A percentile compares a stretch with the other conserved stretches of the same genome.
phyloP scores from a whole-genome alignment of 2,797 vertebrate genomes.

The Sebastes jordani region DNA sequence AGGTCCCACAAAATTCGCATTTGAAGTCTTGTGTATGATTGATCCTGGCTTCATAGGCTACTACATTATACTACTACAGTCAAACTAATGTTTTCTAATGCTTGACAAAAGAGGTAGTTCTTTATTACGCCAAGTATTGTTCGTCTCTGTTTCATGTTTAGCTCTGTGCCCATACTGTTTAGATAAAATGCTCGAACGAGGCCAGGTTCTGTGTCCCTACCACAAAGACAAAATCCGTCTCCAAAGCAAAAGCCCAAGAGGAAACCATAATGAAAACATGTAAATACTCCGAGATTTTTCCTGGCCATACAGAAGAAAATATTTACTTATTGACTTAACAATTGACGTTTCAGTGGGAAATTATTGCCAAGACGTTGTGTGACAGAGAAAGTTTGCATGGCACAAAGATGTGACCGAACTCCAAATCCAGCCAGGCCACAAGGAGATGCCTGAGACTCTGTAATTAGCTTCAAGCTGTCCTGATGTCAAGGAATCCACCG shows the following conservation, averaged over 20 bases:
- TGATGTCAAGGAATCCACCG: slow-evolving; percentile 41
- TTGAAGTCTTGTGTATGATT: too few species aligned
- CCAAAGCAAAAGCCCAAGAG: slow-evolving; percentile 35
- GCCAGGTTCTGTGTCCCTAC: slow-evolving; percentile 21
- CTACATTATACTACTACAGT: neutral
- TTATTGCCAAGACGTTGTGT: slow-evolving; percentile 33
- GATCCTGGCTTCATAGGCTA: neutral
- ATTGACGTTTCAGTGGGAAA: slow-evolving; percentile 33
- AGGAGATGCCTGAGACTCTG: slow-evolving; percentile 23
- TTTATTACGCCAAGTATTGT: neutral
- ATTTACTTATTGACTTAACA: slow-evolving; percentile 49
- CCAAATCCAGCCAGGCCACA: slow-evolving; percentile 31
- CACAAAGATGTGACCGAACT: slow-evolving; percentile 32
- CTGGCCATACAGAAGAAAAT: slow-evolving; percentile 40
- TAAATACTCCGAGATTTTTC: slow-evolving; percentile 22
- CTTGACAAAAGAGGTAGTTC: slow-evolving; percentile 5
- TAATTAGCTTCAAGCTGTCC: slow-evolving; percentile 43
- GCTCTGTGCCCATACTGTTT: slow-evolving; percentile 19
- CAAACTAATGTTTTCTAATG: slow-evolving; percentile 11
- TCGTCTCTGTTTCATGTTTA: slow-evolving; percentile 19
- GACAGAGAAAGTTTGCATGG: slow-evolving; percentile 33
- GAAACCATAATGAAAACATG: slow-evolving; percentile 48
- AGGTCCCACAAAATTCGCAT: too few species aligned
- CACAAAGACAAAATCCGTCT: slow-evolving; percentile 33
- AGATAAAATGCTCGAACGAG: slow-evolving; percentile 27